phyloP scores from a whole-genome alignment of 1,140 invertebrate species.

The Bombus pyrosoma region DNA sequence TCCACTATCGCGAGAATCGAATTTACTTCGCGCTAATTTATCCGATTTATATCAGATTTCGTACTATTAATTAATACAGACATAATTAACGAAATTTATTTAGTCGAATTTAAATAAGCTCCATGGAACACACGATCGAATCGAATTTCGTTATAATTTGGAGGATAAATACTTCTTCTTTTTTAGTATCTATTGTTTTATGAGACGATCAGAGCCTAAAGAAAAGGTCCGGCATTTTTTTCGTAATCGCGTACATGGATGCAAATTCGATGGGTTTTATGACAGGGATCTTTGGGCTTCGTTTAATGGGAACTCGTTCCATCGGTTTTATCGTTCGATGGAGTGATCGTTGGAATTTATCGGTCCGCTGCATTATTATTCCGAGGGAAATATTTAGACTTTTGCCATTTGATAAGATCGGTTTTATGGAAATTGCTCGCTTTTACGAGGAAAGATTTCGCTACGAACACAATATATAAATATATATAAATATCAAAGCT shows the following conservation, averaged over 20 bases:
- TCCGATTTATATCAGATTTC: neutral
- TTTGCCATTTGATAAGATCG: neutral
- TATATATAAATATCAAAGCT: neutral
- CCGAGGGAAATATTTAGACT: neutral
- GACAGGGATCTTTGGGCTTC: neutral
- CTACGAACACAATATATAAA: neutral
- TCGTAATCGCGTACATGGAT: neutral
- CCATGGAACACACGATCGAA: neutral
- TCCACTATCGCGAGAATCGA: too few species aligned
- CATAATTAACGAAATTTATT: neutral
- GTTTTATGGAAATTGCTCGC: slow-evolving; percentile 21
- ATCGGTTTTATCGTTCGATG: neutral
- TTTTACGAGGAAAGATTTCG: slow-evolving; percentile 15
- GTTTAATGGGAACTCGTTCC: slow-evolving; percentile 12
- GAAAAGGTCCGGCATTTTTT: neutral
- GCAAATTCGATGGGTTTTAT: slow-evolving; percentile 10
- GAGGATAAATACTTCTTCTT: too few species aligned
- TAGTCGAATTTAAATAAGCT: neutral
- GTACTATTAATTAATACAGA: neutral
- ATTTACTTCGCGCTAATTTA: neutral
- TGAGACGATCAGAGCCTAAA: neutral
- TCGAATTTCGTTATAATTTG: neutral
- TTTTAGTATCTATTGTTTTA: neutral
- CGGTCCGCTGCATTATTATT: slow-evolving; percentile 1
- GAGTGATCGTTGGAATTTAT: slow-evolving; percentile 23